Base-by-base conservation (phyloP, 2,113 vertebrate genomes). In the Muntiacus muntjak region DNA sequence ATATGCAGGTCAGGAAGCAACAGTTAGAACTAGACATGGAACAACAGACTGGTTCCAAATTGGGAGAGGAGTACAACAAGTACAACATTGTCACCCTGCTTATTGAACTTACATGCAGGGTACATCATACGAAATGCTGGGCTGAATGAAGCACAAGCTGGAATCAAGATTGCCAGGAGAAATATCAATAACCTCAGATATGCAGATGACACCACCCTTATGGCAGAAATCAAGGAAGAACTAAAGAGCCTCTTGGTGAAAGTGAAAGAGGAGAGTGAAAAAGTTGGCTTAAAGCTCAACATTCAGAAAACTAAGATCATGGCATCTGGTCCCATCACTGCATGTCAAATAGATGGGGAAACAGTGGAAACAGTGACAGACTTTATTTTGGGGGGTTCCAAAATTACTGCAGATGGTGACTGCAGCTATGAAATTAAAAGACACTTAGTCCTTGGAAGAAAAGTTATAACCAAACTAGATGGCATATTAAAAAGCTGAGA, bases 41-140 rank as follows among this genome's bases (percentile, higher is more conserved):
- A 67, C 4, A 36, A 21, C n/a, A 67, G 33, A 36, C 64, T 67
- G 64, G 8, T 67, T 67, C 64, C 64, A 67, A 36, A 67, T 21
- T 0, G 17, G 33, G 8, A 67, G n/a, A 21, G 64, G 33, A 67
- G 64, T 67, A 67, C 0, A 0, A 19, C 33, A 67, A 67, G 33
- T 40, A 40, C 40, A 40, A 40, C 1, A 36, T n/a, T 36, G 64
- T 67, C 64, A 67, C 33, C 17, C 33, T 36, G 17, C 64, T 67
- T 36, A 67, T 36, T 67, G 19, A 21, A 67, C 33, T 67, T 67
- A 21, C 21, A 67, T 67, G 33, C 16, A 67, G 64, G 19, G 16
- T 21, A 67, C 64, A 67, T 67, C 33, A 67, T 67, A 17, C 0
- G 16, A 67, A 67, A 67, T 1, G 33, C 33, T 67, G 62, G 62